Evolutionary conservation across 2,797 vertebrate species (phyloP).

Genomic region (Scarus forsteni): DNA sequence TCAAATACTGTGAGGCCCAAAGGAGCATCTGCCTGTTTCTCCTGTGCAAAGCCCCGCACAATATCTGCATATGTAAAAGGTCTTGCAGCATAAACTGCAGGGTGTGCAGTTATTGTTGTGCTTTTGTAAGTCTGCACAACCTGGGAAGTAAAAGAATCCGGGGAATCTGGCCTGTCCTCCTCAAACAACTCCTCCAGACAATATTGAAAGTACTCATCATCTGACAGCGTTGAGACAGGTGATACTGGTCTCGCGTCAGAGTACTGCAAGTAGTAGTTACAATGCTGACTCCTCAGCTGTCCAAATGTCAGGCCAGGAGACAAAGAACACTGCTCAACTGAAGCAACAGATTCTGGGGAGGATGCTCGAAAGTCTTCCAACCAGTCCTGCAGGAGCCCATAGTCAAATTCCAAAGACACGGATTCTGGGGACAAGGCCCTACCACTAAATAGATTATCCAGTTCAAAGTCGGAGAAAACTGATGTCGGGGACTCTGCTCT

Average conservation of each 20-base stretch:
- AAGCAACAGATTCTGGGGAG: background rate
- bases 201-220: background rate
- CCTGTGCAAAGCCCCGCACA: background rate
- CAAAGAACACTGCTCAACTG: background rate
- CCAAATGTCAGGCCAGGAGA: background rate
- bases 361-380: conserved; percentile 1
- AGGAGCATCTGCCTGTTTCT: background rate
- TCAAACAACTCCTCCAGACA: background rate
- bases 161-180: conserved; percentile 2
- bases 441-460: too few relatives aligned
- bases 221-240: background rate
- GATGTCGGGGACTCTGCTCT: too few relatives aligned
- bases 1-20: background rate
- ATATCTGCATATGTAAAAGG: conserved; percentile 8
- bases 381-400: background rate
- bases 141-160: background rate
- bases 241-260: background rate
- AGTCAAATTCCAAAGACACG: background rate
- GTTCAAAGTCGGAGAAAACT: too few relatives aligned
- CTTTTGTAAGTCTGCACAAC: accelerated
- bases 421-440: background rate
- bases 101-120: accelerated
- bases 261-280: background rate
- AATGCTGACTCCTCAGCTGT: background rate
- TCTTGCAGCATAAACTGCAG: background rate